A percentile compares a stretch with the other conserved stretches of the same genome.
phyloP scores from a whole-genome alignment of 2,113 vertebrate species.

The Origma solitaria region DNA sequence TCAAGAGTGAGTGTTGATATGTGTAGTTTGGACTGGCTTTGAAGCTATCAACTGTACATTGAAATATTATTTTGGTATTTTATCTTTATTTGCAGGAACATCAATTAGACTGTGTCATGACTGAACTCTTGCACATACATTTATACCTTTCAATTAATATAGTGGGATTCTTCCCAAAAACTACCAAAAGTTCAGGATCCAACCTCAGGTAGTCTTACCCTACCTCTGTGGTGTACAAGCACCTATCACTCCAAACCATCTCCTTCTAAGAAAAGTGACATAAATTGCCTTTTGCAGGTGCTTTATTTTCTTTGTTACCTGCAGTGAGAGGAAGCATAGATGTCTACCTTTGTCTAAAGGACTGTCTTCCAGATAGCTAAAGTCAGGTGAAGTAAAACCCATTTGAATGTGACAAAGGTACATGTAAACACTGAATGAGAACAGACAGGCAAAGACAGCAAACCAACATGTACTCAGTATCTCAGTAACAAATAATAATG shows the following conservation, averaged over 20 bases:
- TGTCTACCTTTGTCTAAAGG: background rate
- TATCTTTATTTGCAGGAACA: background rate
- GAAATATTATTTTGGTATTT: background rate
- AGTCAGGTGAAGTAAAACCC: background rate
- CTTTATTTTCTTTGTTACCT: background rate
- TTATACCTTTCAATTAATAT: background rate
- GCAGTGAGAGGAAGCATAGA: background rate
- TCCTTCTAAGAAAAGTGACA: background rate
- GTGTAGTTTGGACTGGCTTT: background rate
- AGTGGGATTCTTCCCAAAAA: background rate
- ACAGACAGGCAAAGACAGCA: slow-evolving; percentile 17
- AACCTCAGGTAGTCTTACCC: background rate
- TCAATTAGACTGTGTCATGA: background rate
- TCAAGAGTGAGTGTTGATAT: background rate
- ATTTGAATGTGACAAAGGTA: background rate
- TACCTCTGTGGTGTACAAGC: background rate
- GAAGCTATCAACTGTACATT: background rate
- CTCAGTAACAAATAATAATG: slow-evolving; percentile 6
- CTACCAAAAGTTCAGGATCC: background rate
- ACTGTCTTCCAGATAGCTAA: background rate
- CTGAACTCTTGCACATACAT: background rate
- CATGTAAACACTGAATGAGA: background rate
- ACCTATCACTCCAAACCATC: background rate
- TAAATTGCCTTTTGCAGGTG: background rate
- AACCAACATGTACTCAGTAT: background rate